Percentiles rank a stretch among this genome's conserved stretches.
phyloP scores from a whole-genome alignment of 1,140 invertebrate species.

The Leptoteleia sp. region DNA sequence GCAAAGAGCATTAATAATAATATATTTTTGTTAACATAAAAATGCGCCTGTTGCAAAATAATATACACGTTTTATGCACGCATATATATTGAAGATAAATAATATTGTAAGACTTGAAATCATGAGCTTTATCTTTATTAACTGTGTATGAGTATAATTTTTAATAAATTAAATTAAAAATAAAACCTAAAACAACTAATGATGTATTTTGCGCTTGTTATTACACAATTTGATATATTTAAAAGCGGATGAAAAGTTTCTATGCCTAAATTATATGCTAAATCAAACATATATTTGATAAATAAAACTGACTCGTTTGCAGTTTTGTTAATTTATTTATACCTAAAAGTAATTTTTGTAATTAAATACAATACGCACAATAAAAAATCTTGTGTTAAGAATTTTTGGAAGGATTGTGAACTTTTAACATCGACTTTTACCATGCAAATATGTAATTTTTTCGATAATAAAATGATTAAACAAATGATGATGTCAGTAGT shows the following conservation, averaged over 20 bases:
- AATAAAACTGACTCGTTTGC: slow-evolving; percentile 30
- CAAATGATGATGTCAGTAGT: no score
- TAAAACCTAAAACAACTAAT: slow-evolving; percentile 20
- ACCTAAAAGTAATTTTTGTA: slow-evolving; percentile 26
- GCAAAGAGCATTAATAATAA: slow-evolving; percentile 35
- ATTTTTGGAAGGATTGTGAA: slow-evolving; percentile 16
- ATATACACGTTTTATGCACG: slow-evolving; percentile 54
- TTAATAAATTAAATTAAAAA: not conserved
- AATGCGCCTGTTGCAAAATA: slow-evolving; percentile 50
- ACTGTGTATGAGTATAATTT: slow-evolving; percentile 39
- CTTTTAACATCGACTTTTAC: slow-evolving; percentile 21
- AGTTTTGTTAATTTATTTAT: slow-evolving; percentile 28
- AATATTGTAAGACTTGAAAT: slow-evolving; percentile 48
- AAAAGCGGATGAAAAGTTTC: slow-evolving; percentile 18
- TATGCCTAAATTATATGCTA: no score
- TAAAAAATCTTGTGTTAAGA: slow-evolving; percentile 25
- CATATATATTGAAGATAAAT: slow-evolving; percentile 28
- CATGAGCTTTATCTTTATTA: slow-evolving; percentile 58
- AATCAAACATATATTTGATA: slow-evolving; percentile 38
- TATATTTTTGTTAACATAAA: slow-evolving; percentile 63
- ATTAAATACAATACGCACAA: slow-evolving; percentile 37
- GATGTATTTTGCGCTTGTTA: slow-evolving; percentile 35
- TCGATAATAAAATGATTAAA: slow-evolving; percentile 42
- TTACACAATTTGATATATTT: slow-evolving; percentile 22
- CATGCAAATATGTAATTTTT: slow-evolving; percentile 35